Evolutionary conservation across 1,140 invertebrate genomes (phyloP).

Genomic region (Frieseomelitta varia): DNA sequence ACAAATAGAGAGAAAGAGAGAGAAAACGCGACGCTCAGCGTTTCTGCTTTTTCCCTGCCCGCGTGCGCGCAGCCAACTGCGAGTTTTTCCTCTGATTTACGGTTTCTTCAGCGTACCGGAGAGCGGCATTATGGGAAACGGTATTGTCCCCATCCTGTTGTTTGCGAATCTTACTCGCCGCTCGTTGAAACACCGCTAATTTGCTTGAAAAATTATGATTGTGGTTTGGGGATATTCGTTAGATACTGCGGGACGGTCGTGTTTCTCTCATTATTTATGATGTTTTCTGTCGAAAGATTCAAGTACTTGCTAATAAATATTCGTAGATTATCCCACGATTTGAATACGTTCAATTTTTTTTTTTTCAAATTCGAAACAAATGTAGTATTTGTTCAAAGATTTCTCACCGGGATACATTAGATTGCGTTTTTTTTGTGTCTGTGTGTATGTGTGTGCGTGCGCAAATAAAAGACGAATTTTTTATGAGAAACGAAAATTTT

Average conservation of each 20-base stretch:
- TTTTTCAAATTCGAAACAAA: no score
- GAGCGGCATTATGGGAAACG: neutral
- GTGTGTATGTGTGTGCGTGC: no score
- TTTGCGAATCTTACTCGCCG: neutral
- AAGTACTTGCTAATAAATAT: neutral
- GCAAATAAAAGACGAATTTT: no score
- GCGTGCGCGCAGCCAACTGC: neutral
- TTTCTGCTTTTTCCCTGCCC: slow-evolving; percentile 4
- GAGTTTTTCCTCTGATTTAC: slow-evolving; percentile 10
- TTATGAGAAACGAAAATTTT: no score
- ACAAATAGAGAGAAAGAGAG: no score
- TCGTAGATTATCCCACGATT: neutral
- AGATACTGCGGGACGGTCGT: neutral
- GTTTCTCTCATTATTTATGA: neutral
- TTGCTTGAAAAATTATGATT: slow-evolving; percentile 27
- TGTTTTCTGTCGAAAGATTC: neutral
- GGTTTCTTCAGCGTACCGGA: neutral
- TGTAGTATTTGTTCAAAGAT: no score
- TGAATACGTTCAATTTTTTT: neutral
- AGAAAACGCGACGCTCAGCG: neutral
- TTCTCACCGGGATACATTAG: no score
- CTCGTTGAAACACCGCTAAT: neutral
- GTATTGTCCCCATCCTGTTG: slow-evolving; percentile 10
- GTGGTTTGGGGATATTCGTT: slow-evolving; percentile 7
- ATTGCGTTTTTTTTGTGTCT: no score